Evolutionary conservation across 2,888 invertebrate species (phyloP), one percentile per base, ranked within the genome.

Genomic region (Cabera pusaria): DNA sequence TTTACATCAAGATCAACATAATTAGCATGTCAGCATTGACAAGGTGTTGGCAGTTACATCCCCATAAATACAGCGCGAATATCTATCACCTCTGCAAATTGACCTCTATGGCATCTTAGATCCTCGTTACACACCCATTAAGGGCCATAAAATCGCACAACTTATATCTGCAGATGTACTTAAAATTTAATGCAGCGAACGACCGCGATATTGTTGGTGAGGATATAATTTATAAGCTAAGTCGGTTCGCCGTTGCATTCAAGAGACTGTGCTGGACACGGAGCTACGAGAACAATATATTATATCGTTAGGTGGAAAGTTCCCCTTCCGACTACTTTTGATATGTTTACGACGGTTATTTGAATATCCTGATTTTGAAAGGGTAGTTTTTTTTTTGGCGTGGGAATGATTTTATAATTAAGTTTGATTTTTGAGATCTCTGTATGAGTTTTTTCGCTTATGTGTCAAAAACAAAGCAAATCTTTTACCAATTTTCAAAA

Each of bases 291-390:
- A 23, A 50, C 47, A 46, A 44, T 56, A 52, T 49, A 44, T 56
- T 49, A 53, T 42, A 40, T 43, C 33, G 48, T 50, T 50, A 45
- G 45, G 41, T 42, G 38, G 39, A 42, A 53, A 49, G 46, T 44
- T 42, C 43, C 34, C 35, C 45, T 44, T 48, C 46, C 48, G 33
- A 37, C 35, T 42, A 50, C 46, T 40, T 48, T 41, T 44, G 53
- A 53, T 40, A 53, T 53, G 53, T 53, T 53, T 53, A 53, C 44
- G 46, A 46, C 8, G 47, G 34, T 50, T 44, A 50, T 50, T 50
- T 32, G 42, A 49, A 46, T 49, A 44, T 50, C 33, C 34, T 35
- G 29, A 38, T 25, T 14, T 3, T 14, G 3, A 3, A 4, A 14
- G 14, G 14, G 4, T 14, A 14, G 3, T 14, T 14, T 4, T 14